Evolutionary conservation across 2,797 vertebrate species (phyloP).

Genomic region (Phoebastria nigripes): DNA sequence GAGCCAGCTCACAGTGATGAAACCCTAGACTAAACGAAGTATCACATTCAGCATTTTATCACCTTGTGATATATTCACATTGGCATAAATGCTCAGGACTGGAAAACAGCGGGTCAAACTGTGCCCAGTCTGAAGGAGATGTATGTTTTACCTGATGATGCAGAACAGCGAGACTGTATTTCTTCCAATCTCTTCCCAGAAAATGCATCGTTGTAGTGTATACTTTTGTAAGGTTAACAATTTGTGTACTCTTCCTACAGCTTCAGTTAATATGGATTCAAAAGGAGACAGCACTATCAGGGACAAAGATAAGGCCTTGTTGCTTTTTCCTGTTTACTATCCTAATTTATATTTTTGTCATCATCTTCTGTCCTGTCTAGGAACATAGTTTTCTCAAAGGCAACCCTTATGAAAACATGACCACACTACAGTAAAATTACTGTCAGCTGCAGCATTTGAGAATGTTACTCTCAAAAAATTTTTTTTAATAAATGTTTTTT

Average conservation of each 20-base stretch:
- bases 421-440: not conserved
- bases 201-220: not conserved
- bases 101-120: not conserved
- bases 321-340: not conserved
- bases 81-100: not conserved
- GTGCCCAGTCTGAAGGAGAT: not conserved
- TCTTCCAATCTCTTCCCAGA: not conserved
- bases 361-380: not conserved
- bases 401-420: not conserved
- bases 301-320: not conserved
- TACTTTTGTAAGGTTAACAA: not conserved
- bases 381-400: not conserved
- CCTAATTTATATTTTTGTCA: not conserved
- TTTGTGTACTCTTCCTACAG: not conserved
- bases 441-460: not conserved
- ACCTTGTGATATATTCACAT: not conserved
- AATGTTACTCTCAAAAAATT: not conserved
- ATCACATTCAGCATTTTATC: not conserved
- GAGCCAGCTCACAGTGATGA: not conserved
- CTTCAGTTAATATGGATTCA: not conserved
- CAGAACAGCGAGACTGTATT: not conserved
- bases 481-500: not conserved
- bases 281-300: not conserved
- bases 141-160: not conserved
- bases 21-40: accelerated